phyloP scores from a whole-genome alignment of 2,888 invertebrate species.

The Lepidocyrtoides sp. region DNA sequence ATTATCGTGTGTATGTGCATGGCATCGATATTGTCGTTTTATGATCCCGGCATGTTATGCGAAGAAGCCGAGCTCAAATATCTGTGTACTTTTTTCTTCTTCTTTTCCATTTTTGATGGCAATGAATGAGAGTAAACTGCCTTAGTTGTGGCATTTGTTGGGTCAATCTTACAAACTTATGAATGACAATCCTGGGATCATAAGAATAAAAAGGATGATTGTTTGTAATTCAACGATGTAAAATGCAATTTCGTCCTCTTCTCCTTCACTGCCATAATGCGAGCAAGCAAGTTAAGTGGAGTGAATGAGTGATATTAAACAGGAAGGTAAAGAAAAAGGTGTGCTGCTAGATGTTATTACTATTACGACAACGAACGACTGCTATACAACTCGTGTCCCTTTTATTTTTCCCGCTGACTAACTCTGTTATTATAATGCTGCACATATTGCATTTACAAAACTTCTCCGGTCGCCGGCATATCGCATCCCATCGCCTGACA shows the following conservation, averaged over 20 bases:
- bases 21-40: slow-evolving; percentile 37
- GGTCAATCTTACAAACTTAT: slow-evolving; percentile 64
- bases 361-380: neutral
- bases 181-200: slow-evolving; percentile 43
- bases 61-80: neutral
- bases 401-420: slow-evolving; percentile 23
- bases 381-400: neutral
- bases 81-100: neutral
- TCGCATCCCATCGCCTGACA: slow-evolving; percentile 78
- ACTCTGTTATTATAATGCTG: neutral
- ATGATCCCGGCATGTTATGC: slow-evolving; percentile 30
- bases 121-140: slow-evolving; percentile 16
- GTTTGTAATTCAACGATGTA: slow-evolving; percentile 74
- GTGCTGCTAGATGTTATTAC: slow-evolving; percentile 54
- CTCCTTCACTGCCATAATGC: neutral
- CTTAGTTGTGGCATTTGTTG: slow-evolving; percentile 37
- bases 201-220: slow-evolving; percentile 65
- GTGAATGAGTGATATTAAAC: slow-evolving; percentile 60
- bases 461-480: slow-evolving; percentile 30
- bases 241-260: slow-evolving; percentile 53
- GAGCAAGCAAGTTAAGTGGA: slow-evolving; percentile 6
- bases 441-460: slow-evolving; percentile 36
- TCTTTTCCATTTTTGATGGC: slow-evolving; percentile 24
- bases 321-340: slow-evolving; percentile 57
- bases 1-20: slow-evolving; percentile 5